A percentile compares a stretch with the other conserved stretches of the same genome.
Conservation (phyloP, 2,888 invertebrate species). For the Xestia xanthographa region DNA sequence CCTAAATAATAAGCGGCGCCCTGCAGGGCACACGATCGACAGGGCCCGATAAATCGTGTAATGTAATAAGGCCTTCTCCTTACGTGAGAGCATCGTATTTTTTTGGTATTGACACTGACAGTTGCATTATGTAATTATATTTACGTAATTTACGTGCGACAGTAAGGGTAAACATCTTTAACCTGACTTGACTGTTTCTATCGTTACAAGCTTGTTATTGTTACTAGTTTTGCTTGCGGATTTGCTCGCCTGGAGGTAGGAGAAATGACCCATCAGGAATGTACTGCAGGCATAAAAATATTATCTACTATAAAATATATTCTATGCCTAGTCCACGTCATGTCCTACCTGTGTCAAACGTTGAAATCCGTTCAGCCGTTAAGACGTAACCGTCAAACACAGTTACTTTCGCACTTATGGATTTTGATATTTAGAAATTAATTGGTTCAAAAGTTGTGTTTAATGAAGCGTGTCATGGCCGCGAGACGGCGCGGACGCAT, state of each 20-base stretch:
- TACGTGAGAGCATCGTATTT: constrained; percentile 22
- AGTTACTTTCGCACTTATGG: background rate
- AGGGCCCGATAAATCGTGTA: too few relatives aligned
- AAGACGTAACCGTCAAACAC: background rate
- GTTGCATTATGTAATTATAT: constrained; percentile 43
- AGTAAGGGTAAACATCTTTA: constrained; percentile 26
- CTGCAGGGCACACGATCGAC: too few relatives aligned
- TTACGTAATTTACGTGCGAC: constrained; percentile 47
- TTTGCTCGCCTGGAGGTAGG: background rate
- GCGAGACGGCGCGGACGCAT: constrained; percentile 70
- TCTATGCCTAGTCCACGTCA: background rate
- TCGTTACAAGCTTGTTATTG: background rate
- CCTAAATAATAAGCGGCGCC: too few relatives aligned
- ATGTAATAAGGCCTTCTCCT: too few relatives aligned
- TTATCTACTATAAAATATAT: background rate
- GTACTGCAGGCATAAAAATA: background rate
- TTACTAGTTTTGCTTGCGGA: background rate
- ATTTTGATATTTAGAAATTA: constrained; percentile 30
- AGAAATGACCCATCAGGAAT: background rate
- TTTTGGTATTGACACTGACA: constrained; percentile 20
- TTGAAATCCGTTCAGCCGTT: background rate
- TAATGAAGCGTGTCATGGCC: constrained; percentile 75
- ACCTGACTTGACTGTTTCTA: constrained; percentile 30
- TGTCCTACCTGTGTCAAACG: background rate
- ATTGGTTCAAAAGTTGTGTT: constrained; percentile 41